Conservation (phyloP, 2,888 invertebrate genomes). For the Lottia scabra region DNA sequence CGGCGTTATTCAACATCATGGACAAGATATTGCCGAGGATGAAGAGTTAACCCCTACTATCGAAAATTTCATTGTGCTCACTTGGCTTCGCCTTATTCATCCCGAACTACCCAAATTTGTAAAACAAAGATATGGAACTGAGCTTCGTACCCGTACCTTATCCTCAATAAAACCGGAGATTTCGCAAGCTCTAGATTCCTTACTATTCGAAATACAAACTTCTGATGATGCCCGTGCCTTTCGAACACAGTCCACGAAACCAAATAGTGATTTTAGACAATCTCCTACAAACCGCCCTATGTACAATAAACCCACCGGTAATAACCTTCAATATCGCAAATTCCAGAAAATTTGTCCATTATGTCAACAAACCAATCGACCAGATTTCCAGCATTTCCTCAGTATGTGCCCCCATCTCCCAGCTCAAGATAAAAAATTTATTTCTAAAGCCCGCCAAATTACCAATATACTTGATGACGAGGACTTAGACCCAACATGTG, state of each 20-base stretch:
- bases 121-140: conserved; percentile 38
- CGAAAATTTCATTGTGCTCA: conserved; percentile 38
- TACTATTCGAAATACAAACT: conserved; percentile 33
- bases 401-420: conserved; percentile 29
- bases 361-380: conserved; percentile 26
- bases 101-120: conserved; percentile 29
- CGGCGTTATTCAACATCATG: conserved; percentile 30
- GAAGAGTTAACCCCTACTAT: conserved; percentile 33
- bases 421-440: conserved; percentile 20
- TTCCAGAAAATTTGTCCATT: conserved; percentile 31
- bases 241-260: conserved; percentile 17
- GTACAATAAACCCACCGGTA: not conserved
- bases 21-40: conserved; percentile 21
- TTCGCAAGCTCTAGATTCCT: conserved; percentile 30
- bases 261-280: too few species aligned
- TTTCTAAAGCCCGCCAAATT: conserved; percentile 17
- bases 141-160: conserved; percentile 30
- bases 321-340: too few species aligned
- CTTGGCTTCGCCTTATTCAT: conserved; percentile 32
- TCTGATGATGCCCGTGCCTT: conserved; percentile 23
- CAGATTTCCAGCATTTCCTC: conserved; percentile 22
- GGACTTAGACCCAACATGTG: too few species aligned
- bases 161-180: too few species aligned
- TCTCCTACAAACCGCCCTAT: too few species aligned
- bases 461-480: conserved; percentile 1